Conservation (phyloP, 2,797 vertebrate species). For the Oophaga sylvatica region DNA sequence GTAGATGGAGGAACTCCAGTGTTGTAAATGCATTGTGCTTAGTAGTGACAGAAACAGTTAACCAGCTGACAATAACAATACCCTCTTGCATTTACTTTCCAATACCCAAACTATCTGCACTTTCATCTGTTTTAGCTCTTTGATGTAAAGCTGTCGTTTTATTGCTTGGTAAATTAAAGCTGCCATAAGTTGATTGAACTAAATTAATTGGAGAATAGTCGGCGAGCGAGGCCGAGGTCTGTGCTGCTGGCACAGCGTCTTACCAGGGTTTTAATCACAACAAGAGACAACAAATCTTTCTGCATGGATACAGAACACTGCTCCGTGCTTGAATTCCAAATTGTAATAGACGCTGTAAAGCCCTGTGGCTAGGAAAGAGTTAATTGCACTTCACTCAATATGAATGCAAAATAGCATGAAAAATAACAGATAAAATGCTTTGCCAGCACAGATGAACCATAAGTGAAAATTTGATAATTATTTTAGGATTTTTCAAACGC, state of each 20-base stretch:
- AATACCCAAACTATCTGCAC: constrained; percentile 23
- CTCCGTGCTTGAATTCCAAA: constrained; percentile 32
- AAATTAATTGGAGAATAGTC: constrained; percentile 79
- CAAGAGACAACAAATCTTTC: constrained; percentile 55
- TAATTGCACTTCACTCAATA: constrained; percentile 30
- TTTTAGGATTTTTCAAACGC: neutral
- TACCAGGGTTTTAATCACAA: constrained; percentile 58
- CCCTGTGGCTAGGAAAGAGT: constrained; percentile 35
- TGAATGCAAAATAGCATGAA: neutral
- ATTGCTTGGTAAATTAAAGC: constrained; percentile 80
- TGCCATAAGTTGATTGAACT: constrained; percentile 79
- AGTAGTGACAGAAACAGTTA: constrained; percentile 42
- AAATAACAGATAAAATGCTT: constrained; percentile 12
- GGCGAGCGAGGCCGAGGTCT: constrained; percentile 45
- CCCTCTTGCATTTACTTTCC: constrained; percentile 10
- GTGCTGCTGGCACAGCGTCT: constrained; percentile 54
- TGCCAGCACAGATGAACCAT: neutral
- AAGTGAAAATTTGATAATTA: constrained; percentile 4
- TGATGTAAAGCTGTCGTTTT: constrained; percentile 77
- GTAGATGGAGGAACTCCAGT: neutral
- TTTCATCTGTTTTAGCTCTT: constrained; percentile 78
- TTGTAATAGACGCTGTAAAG: neutral
- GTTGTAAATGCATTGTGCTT: neutral
- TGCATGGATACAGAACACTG: constrained; percentile 37
- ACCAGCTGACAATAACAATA: constrained; percentile 18